A percentile compares a stretch with the other conserved stretches of the same genome.
Evolutionary conservation across 2,888 invertebrate species (phyloP).

Genomic region (Eupelmus urozonus): DNA sequence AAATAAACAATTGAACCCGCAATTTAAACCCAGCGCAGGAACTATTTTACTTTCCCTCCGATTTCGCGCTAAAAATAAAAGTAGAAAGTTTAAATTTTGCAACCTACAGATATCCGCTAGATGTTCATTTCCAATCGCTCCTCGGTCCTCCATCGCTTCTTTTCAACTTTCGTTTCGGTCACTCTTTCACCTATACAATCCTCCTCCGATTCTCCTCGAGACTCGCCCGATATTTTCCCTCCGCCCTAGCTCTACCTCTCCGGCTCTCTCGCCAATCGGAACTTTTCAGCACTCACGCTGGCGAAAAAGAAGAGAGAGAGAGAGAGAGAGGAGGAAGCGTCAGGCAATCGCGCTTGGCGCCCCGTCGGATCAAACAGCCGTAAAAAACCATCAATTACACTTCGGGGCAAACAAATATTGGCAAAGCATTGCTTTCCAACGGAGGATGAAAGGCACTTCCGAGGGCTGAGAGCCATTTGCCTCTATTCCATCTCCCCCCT

Average conservation of each 20-base stretch:
- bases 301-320: background rate
- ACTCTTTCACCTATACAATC: background rate
- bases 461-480: conserved; percentile 25
- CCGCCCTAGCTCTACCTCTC: background rate
- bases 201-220: background rate
- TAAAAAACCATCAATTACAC: conserved; percentile 58
- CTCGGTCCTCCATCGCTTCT: background rate
- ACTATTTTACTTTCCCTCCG: too few relatives aligned
- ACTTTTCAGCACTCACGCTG: conserved; percentile 31
- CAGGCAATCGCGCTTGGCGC: conserved; percentile 10
- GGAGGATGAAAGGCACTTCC: conserved; percentile 38
- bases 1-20: too few relatives aligned
- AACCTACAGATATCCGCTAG: too few relatives aligned
- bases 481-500: conserved; percentile 3
- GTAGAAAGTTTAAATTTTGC: too few relatives aligned
- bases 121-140: background rate
- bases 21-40: too few relatives aligned
- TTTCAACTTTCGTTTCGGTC: background rate
- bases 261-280: conserved; percentile 19
- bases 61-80: too few relatives aligned
- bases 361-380: conserved; percentile 43
- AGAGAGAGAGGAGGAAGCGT: background rate
- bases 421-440: conserved; percentile 37
- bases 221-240: conserved; percentile 13
- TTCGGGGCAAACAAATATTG: conserved; percentile 57